These are phyloP conservation scores for Lichenostomus cassidix DNA, from an alignment of 2,113 vertebrate genomes.

Conservation along the genomic window DNA sequence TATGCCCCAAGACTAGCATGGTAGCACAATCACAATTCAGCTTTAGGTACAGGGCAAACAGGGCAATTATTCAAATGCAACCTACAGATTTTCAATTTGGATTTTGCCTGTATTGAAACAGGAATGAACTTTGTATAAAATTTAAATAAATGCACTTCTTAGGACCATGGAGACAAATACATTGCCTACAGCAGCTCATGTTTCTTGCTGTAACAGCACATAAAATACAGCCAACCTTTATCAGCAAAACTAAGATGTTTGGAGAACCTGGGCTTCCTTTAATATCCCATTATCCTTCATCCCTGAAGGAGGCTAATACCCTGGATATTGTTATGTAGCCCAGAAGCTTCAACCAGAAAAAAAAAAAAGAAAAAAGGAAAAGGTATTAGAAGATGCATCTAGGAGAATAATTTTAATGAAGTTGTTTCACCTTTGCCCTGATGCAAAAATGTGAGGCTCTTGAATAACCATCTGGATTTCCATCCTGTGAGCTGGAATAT, in stretches of 20 bases:
- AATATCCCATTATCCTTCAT: not conserved
- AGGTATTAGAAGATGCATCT: not conserved
- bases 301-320: not conserved
- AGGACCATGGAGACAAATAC: not conserved
- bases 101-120: conserved; percentile 2
- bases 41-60: not conserved
- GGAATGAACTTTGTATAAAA: conserved; percentile 17
- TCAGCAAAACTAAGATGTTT: not conserved
- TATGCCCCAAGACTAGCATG: not conserved
- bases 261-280: not conserved
- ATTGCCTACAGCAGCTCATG: not conserved
- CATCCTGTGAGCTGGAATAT: not conserved
- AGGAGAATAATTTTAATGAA: conserved; percentile 23
- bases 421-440: conserved; percentile 24
- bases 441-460: conserved; percentile 10
- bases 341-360: not conserved
- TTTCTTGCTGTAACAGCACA: not conserved
- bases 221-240: not conserved
- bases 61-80: conserved; percentile 38
- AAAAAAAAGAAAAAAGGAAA: not conserved
- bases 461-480: conserved; percentile 42
- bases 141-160: not conserved
- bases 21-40: conserved; percentile 2
- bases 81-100: conserved; percentile 18
- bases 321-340: not conserved